Conservation (phyloP, 2,797 vertebrate species). For the Crenuchus spilurus region DNA sequence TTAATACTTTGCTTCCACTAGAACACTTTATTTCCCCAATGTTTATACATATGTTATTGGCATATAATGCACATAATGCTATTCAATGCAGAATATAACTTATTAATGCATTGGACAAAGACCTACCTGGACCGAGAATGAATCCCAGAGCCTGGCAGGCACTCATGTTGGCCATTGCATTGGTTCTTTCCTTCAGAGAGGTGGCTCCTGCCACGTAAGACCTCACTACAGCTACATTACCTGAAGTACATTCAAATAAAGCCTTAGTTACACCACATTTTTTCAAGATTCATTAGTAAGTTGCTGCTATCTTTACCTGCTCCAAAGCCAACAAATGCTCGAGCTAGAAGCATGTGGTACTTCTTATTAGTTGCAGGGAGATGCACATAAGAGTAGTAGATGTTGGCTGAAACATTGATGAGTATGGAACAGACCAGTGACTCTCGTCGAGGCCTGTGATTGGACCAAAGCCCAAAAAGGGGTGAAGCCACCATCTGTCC, state of each 20-base stretch:
- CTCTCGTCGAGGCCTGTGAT: conserved; percentile 87
- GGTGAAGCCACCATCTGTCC: conserved; percentile 96
- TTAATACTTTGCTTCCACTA: too few species aligned
- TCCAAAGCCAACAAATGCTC: conserved; percentile 91
- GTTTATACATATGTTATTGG: too few species aligned
- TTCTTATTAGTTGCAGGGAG: conserved; percentile 83
- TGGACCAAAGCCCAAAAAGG: conserved; percentile 93
- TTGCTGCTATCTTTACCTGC: conserved; percentile 80
- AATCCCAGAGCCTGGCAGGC: conserved; percentile 95
- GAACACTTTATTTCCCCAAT: too few species aligned
- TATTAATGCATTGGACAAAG: not conserved
- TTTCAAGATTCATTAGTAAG: not conserved
- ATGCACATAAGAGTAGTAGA: conserved; percentile 90
- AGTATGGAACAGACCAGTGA: conserved; percentile 87
- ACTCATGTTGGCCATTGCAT: conserved; percentile 95
- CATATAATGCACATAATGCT: too few species aligned
- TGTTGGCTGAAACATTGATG: conserved; percentile 89
- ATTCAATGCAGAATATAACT: not conserved
- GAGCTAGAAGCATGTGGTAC: conserved; percentile 89
- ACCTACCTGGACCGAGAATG: conserved; percentile 93
- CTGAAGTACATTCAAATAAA: conserved; percentile 69
- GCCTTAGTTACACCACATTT: too few species aligned
- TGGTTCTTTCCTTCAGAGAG: conserved; percentile 89
- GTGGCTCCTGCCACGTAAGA: conserved; percentile 94
- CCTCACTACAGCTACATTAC: conserved; percentile 92